Base-by-base conservation (phyloP, 2,113 vertebrate genomes). In the Poicephalus gulielmi region DNA sequence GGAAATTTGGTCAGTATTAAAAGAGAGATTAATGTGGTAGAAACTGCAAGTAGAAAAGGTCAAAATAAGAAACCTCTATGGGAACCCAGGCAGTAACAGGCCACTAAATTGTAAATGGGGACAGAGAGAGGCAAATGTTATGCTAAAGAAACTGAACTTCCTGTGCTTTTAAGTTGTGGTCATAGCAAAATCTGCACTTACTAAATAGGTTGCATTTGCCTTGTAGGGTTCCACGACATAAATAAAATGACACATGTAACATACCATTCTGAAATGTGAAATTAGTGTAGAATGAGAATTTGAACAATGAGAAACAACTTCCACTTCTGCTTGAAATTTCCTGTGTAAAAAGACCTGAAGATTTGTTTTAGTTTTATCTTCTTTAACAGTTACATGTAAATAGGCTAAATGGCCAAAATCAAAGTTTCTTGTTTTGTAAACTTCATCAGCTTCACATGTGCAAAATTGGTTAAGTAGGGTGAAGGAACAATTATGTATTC, bases 301-400 rank as follows among this genome's bases (percentile, higher is more conserved):
- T 85, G 91, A 96, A 96, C 96, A 97, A 98, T 98, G 95, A 97
- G 91, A 98, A 98, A 96, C 97, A 98, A 97, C 91, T 98, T 98
- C 94, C 68, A 28, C 62, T 88, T 94, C 68, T 75, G 96, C 50
- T 81, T 95, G 94, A 95, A 95, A 95, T 73, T 96, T 98, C 94
- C 97, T 97, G 67, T 89, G 39, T 82, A 73, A 88, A 96, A 94
- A 74, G 53, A 5, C 41, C 59, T 82, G 28, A 92, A 91, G 82
- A 86, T 95, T 96, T 96, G 33, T n/a, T 96, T 96, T 77, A 89
- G 39, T 52, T 93, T 94, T 74, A 57, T 88, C 94, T 91, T 92
- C 74, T 90, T 96, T 87, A 84, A 94, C 41, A 46, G 41, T 62
- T 74, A 78, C 46, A 70, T 9, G 7, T 55, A 95, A 96, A 86